Base-by-base conservation (phyloP, 1,140 invertebrate species). In the Chironomus tepperi region DNA sequence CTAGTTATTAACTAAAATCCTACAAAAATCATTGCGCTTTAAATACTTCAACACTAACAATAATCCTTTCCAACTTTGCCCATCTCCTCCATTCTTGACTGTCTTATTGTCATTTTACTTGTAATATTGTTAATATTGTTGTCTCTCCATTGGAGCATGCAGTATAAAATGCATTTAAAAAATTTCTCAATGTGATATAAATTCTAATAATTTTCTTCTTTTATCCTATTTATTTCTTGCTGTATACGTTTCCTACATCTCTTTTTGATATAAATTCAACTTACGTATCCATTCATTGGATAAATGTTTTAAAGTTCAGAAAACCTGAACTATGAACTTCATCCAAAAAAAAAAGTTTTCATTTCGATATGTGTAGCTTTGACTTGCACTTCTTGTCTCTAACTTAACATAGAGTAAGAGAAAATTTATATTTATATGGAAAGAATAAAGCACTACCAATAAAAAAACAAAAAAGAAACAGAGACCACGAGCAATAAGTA, bases 281-380 rank as follows among this genome's bases (percentile, higher is more conserved):
- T 34, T 34, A 34, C 24, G 24, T 34, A 34, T 5, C 24, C 24
- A 34, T 34, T 34, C 5, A 34, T 34, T 34, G 24, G 24, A 34
- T 34, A 34, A 34, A 34, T 34, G 24, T 34, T 34, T 57, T 57
- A n/a, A 57, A 57, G 47, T 57, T 57, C 47, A 57, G 1, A 57
- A 57, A 57, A 57, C 47, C n/a, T n/a, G 47, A 57, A 57, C 47
- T 57, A 57, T 57, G 47, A 57, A 57, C 47, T 57, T 57, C 3
- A n/a, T 15, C n/a, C n/a, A 34, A 34, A 34, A 34, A n/a, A n/a
- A 34, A 34, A 34, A 34, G 12, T 57, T 15, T 57, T 57, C 12
- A 12, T n/a, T 57, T 57, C 47, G 47, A 57, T 57, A 57, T 12
- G 12, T 57, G 47, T 57, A n/a, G 47, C 47, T 57, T 57, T 57